These are phyloP conservation scores for Amyelois transitella DNA, from an alignment of 1,140 invertebrate genomes.

Conservation along the genomic window DNA sequence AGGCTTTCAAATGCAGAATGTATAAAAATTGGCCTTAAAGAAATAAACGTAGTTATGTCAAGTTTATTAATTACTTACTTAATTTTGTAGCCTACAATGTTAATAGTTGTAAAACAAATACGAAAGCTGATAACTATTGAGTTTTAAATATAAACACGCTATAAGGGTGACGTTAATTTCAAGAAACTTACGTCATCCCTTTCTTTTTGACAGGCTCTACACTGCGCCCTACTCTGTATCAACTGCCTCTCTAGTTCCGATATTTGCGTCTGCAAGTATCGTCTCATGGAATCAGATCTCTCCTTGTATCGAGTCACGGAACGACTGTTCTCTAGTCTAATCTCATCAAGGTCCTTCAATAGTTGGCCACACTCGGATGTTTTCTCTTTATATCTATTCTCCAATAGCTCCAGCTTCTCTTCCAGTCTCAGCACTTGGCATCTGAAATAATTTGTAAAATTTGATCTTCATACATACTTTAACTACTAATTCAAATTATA, in stretches of 20 bases:
- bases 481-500: too few relatives aligned
- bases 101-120: too few relatives aligned
- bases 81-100: too few relatives aligned
- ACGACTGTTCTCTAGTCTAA: constrained; percentile 80
- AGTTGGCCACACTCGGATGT: constrained; percentile 70
- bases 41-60: too few relatives aligned
- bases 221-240: constrained; percentile 77
- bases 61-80: too few relatives aligned
- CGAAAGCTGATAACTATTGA: too few relatives aligned
- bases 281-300: constrained; percentile 74
- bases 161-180: too few relatives aligned
- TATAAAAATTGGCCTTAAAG: too few relatives aligned
- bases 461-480: too few relatives aligned
- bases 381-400: constrained; percentile 64
- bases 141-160: background rate
- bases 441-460: constrained; percentile 16
- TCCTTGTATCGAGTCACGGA: constrained; percentile 79
- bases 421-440: constrained; percentile 42
- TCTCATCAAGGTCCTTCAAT: constrained; percentile 77
- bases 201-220: constrained; percentile 78
- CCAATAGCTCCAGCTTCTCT: constrained; percentile 70
- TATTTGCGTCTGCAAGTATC: constrained; percentile 76
- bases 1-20: too few relatives aligned
- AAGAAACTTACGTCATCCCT: constrained; percentile 77
- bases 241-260: constrained; percentile 79